Conservation (phyloP, 2,888 invertebrate species). For the Agrilus mali region DNA sequence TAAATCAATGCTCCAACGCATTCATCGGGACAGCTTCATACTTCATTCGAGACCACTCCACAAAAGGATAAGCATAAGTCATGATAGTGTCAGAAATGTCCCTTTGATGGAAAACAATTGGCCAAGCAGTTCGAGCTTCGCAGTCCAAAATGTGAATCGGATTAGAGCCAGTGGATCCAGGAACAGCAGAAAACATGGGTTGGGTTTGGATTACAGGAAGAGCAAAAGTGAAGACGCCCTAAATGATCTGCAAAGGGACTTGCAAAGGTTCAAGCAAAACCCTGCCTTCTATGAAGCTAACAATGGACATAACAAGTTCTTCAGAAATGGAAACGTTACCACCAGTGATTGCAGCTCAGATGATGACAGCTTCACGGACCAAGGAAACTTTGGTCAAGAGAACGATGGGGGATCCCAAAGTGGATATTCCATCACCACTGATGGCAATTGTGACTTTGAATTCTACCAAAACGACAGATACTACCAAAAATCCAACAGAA, state of each 20-base stretch:
- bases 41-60: constrained; percentile 3
- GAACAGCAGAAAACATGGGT: constrained; percentile 21
- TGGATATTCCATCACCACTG: constrained; percentile 47
- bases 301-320: constrained; percentile 1
- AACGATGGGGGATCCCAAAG: constrained; percentile 28
- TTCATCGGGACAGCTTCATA: constrained; percentile 5
- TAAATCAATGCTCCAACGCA: not conserved
- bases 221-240: constrained; percentile 31
- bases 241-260: constrained; percentile 21
- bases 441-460: constrained; percentile 51
- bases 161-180: constrained; percentile 13
- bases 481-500: constrained; percentile 6
- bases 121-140: constrained; percentile 4
- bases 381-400: constrained; percentile 21
- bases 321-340: constrained; percentile 5
- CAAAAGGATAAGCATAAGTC: constrained; percentile 20
- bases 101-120: constrained; percentile 10
- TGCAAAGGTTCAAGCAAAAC: constrained; percentile 12
- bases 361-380: constrained; percentile 31
- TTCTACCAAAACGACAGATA: constrained; percentile 37
- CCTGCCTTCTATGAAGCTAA: constrained; percentile 12
- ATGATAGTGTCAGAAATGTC: constrained; percentile 18
- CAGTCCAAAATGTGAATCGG: constrained; percentile 3
- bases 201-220: constrained; percentile 18
- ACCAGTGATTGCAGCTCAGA: constrained; percentile 17